A percentile compares a stretch with the other conserved stretches of the same genome.
Conservation (phyloP, 2,113 vertebrate species). For the Callipepla squamata region DNA sequence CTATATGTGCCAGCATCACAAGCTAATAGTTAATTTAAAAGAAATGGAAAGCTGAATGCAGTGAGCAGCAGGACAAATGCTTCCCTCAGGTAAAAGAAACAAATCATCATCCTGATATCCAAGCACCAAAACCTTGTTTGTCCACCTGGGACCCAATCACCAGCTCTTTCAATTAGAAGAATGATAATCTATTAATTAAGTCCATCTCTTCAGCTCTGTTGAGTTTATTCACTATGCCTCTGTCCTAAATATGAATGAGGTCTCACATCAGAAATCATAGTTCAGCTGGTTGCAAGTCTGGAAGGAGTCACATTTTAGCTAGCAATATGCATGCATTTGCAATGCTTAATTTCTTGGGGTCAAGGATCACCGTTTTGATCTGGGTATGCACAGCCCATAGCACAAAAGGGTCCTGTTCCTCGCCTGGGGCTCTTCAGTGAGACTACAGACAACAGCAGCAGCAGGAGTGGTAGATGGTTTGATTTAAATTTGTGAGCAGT, state of each 20-base stretch:
- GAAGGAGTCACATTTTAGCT: slow-evolving; percentile 12
- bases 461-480: not conserved
- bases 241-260: slow-evolving; percentile 27
- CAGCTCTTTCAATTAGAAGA: slow-evolving; percentile 8
- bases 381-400: not conserved
- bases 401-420: slow-evolving; percentile 22
- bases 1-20: not conserved
- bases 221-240: not conserved
- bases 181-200: slow-evolving; percentile 16
- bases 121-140: not conserved
- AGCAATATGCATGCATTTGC: slow-evolving; percentile 23
- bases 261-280: not conserved
- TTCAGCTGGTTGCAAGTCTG: not conserved
- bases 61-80: not conserved
- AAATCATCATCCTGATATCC: not conserved
- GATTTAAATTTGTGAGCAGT: slow-evolving; percentile 10
- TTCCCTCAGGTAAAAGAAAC: not conserved
- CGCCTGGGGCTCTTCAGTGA: not conserved
- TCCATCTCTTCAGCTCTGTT: not conserved
- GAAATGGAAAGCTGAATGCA: not conserved
- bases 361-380: slow-evolving; percentile 22
- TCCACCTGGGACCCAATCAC: not conserved
- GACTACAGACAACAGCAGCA: not conserved
- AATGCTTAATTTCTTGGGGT: slow-evolving; percentile 41
- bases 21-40: not conserved